Evolutionary conservation across 2,888 invertebrate genomes (phyloP).

Genomic region (Toxonevra muliebris): DNA sequence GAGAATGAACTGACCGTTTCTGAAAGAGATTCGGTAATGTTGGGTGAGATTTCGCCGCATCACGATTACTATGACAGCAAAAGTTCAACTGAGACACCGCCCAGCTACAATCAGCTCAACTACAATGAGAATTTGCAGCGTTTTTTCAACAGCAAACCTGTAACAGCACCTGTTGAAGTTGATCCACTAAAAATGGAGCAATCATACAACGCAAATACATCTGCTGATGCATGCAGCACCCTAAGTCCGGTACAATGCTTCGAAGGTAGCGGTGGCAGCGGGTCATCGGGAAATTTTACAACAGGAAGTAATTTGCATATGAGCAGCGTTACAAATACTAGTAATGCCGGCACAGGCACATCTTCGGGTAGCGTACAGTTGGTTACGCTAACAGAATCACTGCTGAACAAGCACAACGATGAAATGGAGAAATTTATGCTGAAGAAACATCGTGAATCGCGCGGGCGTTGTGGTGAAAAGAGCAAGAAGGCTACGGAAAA

Average conservation of each 20-base stretch:
- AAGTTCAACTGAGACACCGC: conserved; percentile 80
- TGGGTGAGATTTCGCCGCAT: conserved; percentile 86
- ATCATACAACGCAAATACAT: conserved; percentile 61
- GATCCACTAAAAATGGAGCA: conserved; percentile 65
- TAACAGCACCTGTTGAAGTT: conserved; percentile 68
- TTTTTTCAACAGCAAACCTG: conserved; percentile 75
- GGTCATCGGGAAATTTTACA: conserved; percentile 71
- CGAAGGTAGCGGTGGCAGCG: conserved; percentile 70
- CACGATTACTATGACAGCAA: conserved; percentile 83
- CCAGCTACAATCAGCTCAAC: conserved; percentile 86
- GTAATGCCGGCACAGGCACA: conserved; percentile 64
- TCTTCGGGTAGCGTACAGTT: conserved; percentile 65
- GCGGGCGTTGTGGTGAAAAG: conserved; percentile 67
- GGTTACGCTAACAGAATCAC: conserved; percentile 70
- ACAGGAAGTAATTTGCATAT: conserved; percentile 69
- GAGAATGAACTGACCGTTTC: conserved; percentile 68
- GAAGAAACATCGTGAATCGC: conserved; percentile 74
- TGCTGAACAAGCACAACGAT: conserved; percentile 78
- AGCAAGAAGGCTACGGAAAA: conserved; percentile 62
- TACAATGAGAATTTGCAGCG: conserved; percentile 83
- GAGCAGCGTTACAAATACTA: conserved; percentile 67
- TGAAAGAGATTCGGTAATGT: conserved; percentile 83
- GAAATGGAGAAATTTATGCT: conserved; percentile 84
- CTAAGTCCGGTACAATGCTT: conserved; percentile 59
- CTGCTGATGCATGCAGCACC: conserved; percentile 48